These are phyloP conservation scores for Mesodorylaimus sp. DNA, from an alignment of 2,888 invertebrate genomes.

Conservation along the genomic window DNA sequence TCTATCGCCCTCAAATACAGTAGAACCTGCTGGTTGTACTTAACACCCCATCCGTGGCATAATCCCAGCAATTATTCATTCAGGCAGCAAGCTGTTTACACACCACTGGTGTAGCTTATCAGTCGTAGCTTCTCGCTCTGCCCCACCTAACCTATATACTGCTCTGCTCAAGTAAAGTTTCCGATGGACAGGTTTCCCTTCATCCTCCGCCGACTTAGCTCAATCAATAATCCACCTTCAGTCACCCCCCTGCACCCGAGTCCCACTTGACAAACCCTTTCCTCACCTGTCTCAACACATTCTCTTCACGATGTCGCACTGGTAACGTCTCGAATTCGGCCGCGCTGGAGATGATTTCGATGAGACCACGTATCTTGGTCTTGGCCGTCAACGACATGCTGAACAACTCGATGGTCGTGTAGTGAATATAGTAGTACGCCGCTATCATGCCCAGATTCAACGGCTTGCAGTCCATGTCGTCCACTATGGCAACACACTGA, in stretches of 20 bases:
- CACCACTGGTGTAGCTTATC: too few relatives aligned
- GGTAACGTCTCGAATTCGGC: constrained; percentile 86
- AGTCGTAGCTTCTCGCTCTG: too few relatives aligned
- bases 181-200: too few relatives aligned
- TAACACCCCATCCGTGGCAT: too few relatives aligned
- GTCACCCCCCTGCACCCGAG: too few relatives aligned
- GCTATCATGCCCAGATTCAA: constrained; percentile 99
- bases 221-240: too few relatives aligned
- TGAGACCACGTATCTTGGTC: constrained; percentile 83
- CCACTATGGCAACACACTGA: constrained; percentile 78
- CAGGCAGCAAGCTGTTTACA: too few relatives aligned
- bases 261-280: too few relatives aligned
- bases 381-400: constrained; percentile 85
- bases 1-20: background rate
- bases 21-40: background rate
- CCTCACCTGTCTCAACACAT: constrained; percentile 46
- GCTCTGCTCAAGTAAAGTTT: too few relatives aligned
- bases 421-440: constrained; percentile 98
- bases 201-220: too few relatives aligned
- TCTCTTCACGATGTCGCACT: constrained; percentile 84
- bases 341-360: constrained; percentile 94
- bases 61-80: too few relatives aligned
- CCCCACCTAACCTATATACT: too few relatives aligned
- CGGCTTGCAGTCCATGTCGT: constrained; percentile 90
- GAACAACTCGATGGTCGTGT: constrained; percentile 95